Conservation (phyloP, 1,140 invertebrate species). For the Drosophila busckii region DNA sequence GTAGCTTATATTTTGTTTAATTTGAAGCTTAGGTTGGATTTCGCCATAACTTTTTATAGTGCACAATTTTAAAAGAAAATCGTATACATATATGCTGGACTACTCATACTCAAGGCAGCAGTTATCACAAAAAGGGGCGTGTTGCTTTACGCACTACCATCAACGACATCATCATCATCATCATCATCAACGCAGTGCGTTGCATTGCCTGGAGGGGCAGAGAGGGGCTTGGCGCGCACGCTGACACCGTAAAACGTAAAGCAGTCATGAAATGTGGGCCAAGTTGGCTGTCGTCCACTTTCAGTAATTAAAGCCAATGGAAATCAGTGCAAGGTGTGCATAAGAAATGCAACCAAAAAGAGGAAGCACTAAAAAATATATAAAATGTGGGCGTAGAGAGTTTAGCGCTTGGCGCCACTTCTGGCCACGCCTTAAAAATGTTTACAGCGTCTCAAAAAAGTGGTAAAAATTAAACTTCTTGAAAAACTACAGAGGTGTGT, state of each 20-base stretch:
- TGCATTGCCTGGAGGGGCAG: slow-evolving; percentile 22
- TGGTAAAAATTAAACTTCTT: slow-evolving; percentile 7
- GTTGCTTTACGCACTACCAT: slow-evolving; percentile 4
- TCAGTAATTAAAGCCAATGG: slow-evolving; percentile 41
- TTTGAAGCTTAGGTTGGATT: too few relatives aligned
- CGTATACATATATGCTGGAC: too few relatives aligned
- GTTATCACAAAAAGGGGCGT: slow-evolving; percentile 8
- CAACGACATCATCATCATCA: slow-evolving; percentile 25
- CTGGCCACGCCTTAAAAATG: slow-evolving; percentile 18
- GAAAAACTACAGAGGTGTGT: too few relatives aligned
- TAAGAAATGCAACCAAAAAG: slow-evolving; percentile 1
- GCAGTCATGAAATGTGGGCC: slow-evolving; percentile 31
- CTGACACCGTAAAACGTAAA: background rate
- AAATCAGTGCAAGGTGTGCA: slow-evolving; percentile 40
- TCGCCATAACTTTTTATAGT: too few relatives aligned
- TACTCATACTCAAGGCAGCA: too few relatives aligned
- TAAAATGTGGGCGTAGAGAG: background rate
- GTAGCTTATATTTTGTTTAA: too few relatives aligned
- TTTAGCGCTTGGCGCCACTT: slow-evolving; percentile 27
- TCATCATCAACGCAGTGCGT: slow-evolving; percentile 14
- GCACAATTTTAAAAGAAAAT: too few relatives aligned
- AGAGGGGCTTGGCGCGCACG: too few relatives aligned
- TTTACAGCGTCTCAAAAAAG: slow-evolving; percentile 3
- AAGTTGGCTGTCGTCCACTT: slow-evolving; percentile 37
- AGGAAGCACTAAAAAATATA: background rate